Conservation (phyloP, 1,140 invertebrate genomes). For the Cydia amplana region DNA sequence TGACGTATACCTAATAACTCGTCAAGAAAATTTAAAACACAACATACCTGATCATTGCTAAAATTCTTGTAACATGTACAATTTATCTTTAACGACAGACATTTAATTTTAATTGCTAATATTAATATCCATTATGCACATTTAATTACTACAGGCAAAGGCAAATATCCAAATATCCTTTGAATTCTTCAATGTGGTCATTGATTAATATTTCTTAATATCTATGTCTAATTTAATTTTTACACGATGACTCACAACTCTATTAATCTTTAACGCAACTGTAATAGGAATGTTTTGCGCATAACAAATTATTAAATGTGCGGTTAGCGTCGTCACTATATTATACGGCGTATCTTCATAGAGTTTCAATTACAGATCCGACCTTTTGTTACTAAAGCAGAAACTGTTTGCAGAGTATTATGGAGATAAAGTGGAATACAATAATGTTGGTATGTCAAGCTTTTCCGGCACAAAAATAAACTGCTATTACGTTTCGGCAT, state of each 20-base stretch:
- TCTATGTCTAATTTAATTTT: not conserved
- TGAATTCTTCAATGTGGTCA: not conserved
- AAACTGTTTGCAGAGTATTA: constrained; percentile 21
- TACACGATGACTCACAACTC: not conserved
- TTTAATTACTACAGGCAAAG: not conserved
- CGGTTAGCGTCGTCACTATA: not conserved
- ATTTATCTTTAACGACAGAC: not conserved
- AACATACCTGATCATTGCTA: not conserved
- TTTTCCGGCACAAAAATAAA: constrained; percentile 52
- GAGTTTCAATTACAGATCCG: not conserved
- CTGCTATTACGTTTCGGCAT: constrained; percentile 8
- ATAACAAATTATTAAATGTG: not conserved
- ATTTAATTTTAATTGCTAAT: not conserved
- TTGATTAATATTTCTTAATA: constrained; percentile 5
- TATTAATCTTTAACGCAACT: not conserved
- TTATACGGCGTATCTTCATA: not conserved
- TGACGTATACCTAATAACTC: no score
- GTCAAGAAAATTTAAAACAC: not conserved
- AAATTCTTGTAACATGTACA: not conserved
- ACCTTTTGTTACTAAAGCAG: not conserved
- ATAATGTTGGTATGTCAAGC: constrained; percentile 47
- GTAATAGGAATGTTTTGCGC: not conserved
- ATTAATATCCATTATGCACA: not conserved
- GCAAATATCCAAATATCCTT: constrained; percentile 1
- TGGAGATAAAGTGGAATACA: constrained; percentile 49